Base-by-base conservation (phyloP, 2,797 vertebrate genomes). In the Semaprochilodus insignis region DNA sequence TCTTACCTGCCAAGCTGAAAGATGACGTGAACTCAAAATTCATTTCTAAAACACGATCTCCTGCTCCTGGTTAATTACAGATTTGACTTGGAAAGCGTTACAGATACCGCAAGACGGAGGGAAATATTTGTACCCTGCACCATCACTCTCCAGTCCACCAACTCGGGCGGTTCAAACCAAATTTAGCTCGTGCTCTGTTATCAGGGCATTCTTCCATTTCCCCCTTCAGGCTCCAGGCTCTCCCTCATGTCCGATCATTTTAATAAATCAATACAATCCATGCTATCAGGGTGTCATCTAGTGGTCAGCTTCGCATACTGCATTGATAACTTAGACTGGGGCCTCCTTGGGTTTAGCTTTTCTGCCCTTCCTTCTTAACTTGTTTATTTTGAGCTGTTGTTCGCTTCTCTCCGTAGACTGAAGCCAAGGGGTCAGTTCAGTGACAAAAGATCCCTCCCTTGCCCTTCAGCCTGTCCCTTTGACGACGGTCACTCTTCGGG, bases 221-320 rank as follows among this genome's bases (percentile, higher is more conserved):
- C 11, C 36, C 55, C 48, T 44, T 63, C 55, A 6, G 57, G 48
- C 62, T 79, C 51, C 31, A 23, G 52, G 19, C 55, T 55, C 36
- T 65, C n/a, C 72, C 81, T 65, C 77, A 74, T 81, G 74, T 59
- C 86, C 88, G 89, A 89, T 90, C 44, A 88, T 89, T 86, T 92
- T 87, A 88, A 89, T 89, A 92, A 94, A 91, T 90, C 90, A 87
- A 83, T 90, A 91, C 88, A 93, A 94, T 86, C 95, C 93, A 89
- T 93, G 94, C 93, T 96, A 96, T 97, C 94, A 93, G 95, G 95
- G 96, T 98, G 97, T 96, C 97, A 97, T 97, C 97, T 98, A 98
- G 97, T 98, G 97, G 97, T 84, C 93, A 88, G 77, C 91, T 87
- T 91, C 90, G 91, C 91, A 92, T 94, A 98, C 95, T 98, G 93